phyloP scores from a whole-genome alignment of 2,888 invertebrate genomes.

The Clanis bilineata region DNA sequence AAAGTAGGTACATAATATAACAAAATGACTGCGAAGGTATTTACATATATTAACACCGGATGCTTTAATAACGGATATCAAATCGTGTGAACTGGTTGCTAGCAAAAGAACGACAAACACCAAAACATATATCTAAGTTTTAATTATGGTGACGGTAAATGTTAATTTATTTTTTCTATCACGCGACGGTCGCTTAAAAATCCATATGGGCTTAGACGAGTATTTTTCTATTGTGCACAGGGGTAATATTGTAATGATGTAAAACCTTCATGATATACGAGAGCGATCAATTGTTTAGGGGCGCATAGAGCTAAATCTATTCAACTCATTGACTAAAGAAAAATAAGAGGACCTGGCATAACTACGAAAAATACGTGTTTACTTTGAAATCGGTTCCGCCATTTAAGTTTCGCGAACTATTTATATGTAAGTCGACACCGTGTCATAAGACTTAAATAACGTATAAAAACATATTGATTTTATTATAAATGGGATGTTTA shows the following conservation, averaged over 20 bases:
- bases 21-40: background rate
- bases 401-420: too few relatives aligned
- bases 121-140: background rate
- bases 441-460: too few relatives aligned
- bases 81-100: background rate
- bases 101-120: background rate
- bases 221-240: slow-evolving; percentile 26
- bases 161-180: background rate
- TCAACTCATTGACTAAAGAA: too few relatives aligned
- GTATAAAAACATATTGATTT: too few relatives aligned
- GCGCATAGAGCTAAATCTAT: slow-evolving; percentile 6
- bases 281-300: slow-evolving; percentile 11
- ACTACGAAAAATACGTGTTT: too few relatives aligned
- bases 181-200: background rate
- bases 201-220: slow-evolving; percentile 38
- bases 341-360: too few relatives aligned
- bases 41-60: background rate
- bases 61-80: background rate
- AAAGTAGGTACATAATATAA: background rate
- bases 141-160: background rate
- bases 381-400: too few relatives aligned
- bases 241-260: slow-evolving; percentile 31
- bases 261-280: background rate
- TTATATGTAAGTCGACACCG: too few relatives aligned
- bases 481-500: too few relatives aligned